These are phyloP conservation scores for Dromococcyx pavoninus DNA, from an alignment of 2,797 vertebrate genomes.

Conservation along the genomic window DNA sequence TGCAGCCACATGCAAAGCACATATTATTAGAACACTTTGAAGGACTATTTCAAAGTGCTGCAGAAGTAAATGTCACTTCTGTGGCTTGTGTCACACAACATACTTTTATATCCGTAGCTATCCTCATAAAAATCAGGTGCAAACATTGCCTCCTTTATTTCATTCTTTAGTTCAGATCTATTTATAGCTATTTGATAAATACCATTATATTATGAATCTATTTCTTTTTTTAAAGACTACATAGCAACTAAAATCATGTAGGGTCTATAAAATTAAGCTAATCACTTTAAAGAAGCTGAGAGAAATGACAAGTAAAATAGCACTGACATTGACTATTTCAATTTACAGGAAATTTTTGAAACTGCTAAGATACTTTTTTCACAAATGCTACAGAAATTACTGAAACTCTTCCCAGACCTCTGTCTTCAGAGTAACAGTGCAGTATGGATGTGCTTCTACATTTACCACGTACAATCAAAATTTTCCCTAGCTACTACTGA, in stretches of 20 bases:
- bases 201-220: not conserved
- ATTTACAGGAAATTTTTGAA: not conserved
- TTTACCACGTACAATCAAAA: not conserved
- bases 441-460: not conserved
- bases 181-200: not conserved
- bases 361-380: not conserved
- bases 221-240: not conserved
- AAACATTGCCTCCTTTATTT: accelerated
- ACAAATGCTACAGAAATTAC: not conserved
- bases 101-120: not conserved
- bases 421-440: not conserved
- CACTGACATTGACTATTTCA: not conserved
- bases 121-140: not conserved
- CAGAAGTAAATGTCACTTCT: not conserved
- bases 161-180: not conserved
- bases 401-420: not conserved
- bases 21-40: not conserved
- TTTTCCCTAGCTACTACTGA: not conserved
- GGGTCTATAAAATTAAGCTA: not conserved
- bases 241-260: not conserved
- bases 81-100: not conserved
- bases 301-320: not conserved
- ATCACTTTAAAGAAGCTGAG: not conserved
- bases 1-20: not conserved
- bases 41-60: not conserved